Percentiles rank a stretch among this genome's conserved stretches.
Conservation (phyloP, 1,140 invertebrate species). For the Zaprionus capensis region DNA sequence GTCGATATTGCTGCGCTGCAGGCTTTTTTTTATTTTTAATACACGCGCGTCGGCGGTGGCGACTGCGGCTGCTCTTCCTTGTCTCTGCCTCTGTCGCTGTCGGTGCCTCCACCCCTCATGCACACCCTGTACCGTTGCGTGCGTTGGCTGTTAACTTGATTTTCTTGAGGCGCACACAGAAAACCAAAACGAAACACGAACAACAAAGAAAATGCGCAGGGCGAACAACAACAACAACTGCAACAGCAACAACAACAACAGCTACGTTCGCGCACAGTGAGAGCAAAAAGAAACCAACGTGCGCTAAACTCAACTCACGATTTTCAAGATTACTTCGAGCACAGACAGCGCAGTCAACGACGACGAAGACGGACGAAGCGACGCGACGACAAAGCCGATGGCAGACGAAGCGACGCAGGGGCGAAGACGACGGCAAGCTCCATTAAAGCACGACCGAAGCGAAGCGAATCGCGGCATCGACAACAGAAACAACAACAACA, state of each 20-base stretch:
- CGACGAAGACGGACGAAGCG: not conserved
- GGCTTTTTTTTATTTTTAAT: constrained; percentile 64
- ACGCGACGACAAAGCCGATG: not conserved
- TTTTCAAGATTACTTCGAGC: constrained; percentile 71
- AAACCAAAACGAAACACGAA: constrained; percentile 40
- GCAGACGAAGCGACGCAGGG: not conserved
- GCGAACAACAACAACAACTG: constrained; percentile 43
- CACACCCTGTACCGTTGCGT: constrained; percentile 50
- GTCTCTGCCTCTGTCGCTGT: constrained; percentile 18
- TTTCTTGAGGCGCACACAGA: constrained; percentile 64
- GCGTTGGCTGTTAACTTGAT: constrained; percentile 77
- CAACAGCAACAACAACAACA: constrained; percentile 19
- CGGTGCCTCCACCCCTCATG: constrained; percentile 17
- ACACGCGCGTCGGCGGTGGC: constrained; percentile 57
- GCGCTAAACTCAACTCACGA: constrained; percentile 70
- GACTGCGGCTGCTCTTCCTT: constrained; percentile 42
- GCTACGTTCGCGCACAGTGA: constrained; percentile 18
- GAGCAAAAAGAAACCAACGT: constrained; percentile 45
- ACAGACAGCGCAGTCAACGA: constrained; percentile 26
- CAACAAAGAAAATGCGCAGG: constrained; percentile 79
- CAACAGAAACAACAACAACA: constrained; percentile 19
- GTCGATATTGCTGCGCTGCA: constrained; percentile 42
- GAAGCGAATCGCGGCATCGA: constrained; percentile 24
- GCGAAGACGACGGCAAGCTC: constrained; percentile 37
- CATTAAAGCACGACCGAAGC: constrained; percentile 55